Conservation (phyloP, 2,888 invertebrate species). For the Pimpla rufipes region DNA sequence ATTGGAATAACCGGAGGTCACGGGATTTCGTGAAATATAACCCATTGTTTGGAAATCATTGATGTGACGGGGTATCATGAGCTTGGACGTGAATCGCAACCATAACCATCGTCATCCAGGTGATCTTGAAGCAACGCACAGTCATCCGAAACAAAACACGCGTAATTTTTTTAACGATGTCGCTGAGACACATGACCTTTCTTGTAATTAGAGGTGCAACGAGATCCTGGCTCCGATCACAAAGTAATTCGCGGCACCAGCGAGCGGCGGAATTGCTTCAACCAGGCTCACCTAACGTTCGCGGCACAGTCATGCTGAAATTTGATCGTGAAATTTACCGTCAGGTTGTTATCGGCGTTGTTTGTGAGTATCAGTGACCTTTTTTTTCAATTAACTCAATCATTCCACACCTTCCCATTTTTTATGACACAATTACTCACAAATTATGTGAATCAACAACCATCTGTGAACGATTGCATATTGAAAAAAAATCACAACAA, state of each 20-base stretch:
- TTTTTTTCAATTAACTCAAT: neutral
- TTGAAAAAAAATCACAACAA: neutral
- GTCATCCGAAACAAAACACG: conserved; percentile 10
- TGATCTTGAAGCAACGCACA: conserved; percentile 14
- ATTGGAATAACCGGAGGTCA: neutral
- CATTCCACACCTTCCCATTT: neutral
- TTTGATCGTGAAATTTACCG: conserved; percentile 80
- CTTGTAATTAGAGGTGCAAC: conserved; percentile 57
- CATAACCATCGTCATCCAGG: neutral
- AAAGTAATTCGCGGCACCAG: conserved; percentile 46
- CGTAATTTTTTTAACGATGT: conserved; percentile 29
- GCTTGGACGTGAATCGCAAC: neutral
- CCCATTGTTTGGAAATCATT: conserved; percentile 34
- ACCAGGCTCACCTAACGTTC: conserved; percentile 11
- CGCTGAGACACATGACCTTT: conserved; percentile 15
- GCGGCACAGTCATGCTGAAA: conserved; percentile 74
- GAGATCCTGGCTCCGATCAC: conserved; percentile 43
- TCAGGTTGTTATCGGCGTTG: conserved; percentile 80
- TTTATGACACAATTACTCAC: no score
- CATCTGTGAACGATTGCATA: no score
- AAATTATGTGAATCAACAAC: no score
- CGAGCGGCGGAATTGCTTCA: conserved; percentile 29
- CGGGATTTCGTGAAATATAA: neutral
- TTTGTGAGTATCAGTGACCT: conserved; percentile 80
- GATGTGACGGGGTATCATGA: conserved; percentile 2